Conservation (phyloP, 1,140 invertebrate genomes). For the Procambarus virginalis region DNA sequence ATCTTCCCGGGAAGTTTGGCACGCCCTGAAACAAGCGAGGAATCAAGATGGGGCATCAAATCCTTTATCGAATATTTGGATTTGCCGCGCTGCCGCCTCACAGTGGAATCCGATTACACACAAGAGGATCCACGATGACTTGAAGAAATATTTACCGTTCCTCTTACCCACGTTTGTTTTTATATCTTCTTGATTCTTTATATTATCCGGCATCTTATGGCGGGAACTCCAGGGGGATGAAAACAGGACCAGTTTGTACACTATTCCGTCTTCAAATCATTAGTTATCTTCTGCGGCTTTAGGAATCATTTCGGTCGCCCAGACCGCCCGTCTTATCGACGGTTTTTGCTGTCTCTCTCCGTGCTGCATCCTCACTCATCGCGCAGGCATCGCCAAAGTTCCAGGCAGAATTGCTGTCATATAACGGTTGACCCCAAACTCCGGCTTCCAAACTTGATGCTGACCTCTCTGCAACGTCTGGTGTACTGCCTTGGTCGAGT, state of each 20-base stretch:
- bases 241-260: too few species aligned
- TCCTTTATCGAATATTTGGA: constrained; percentile 19
- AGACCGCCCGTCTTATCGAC: background rate
- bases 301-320: background rate
- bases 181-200: background rate
- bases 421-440: background rate
- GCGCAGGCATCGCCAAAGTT: background rate
- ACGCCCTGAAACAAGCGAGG: background rate
- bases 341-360: background rate
- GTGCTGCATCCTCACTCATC: background rate
- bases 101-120: constrained; percentile 27
- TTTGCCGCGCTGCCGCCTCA: constrained; percentile 18
- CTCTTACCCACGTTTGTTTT: background rate
- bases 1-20: background rate
- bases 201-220: background rate
- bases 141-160: constrained; percentile 15
- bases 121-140: constrained; percentile 23
- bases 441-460: background rate
- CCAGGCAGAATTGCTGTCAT: background rate
- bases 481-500: background rate
- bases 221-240: too few species aligned
- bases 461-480: too few species aligned
- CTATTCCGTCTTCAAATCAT: background rate
- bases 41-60: background rate
- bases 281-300: background rate